These are phyloP conservation scores for Scelioninae gen. 1 DNA, from an alignment of 2,888 invertebrate genomes.

Conservation along the genomic window DNA sequence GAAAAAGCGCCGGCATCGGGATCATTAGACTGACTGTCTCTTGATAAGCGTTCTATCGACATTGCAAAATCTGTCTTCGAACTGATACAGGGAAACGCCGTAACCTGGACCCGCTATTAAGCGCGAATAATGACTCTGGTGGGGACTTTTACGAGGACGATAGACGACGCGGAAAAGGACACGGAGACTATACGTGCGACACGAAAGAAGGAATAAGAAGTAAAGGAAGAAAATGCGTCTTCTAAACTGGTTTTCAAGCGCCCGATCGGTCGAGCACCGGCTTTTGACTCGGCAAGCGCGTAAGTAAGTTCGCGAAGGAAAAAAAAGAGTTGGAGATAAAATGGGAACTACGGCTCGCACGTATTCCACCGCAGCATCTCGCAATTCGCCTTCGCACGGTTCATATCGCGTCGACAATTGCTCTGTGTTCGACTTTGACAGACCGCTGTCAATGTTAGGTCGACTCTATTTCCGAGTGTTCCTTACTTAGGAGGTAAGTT, in stretches of 20 bases:
- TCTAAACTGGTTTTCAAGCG: slow-evolving; percentile 64
- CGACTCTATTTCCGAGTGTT: not conserved
- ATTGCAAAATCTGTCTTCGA: slow-evolving; percentile 51
- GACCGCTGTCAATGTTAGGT: slow-evolving; percentile 10
- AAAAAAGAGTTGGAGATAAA: slow-evolving; percentile 49
- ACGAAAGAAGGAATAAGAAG: slow-evolving; percentile 44
- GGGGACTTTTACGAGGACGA: slow-evolving; percentile 48
- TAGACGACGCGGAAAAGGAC: slow-evolving; percentile 54
- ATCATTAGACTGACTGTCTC: slow-evolving; percentile 35
- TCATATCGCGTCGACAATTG: slow-evolving; percentile 46
- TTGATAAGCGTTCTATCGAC: slow-evolving; percentile 37
- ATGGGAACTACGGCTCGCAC: slow-evolving; percentile 50
- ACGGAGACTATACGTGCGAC: slow-evolving; percentile 6
- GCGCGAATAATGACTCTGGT: slow-evolving; percentile 37
- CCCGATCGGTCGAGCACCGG: slow-evolving; percentile 40
- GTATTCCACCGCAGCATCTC: slow-evolving; percentile 51
- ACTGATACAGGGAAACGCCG: slow-evolving; percentile 18
- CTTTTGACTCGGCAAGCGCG: slow-evolving; percentile 51
- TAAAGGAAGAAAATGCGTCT: slow-evolving; percentile 65
- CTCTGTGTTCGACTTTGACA: slow-evolving; percentile 31
- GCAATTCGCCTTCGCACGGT: slow-evolving; percentile 55
- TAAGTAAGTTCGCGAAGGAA: slow-evolving; percentile 39
- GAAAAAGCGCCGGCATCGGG: slow-evolving; percentile 44
- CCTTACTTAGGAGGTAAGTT: not conserved
- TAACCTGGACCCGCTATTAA: slow-evolving; percentile 5